Percentiles rank a stretch among this genome's conserved stretches.
Conservation (phyloP, 2,888 invertebrate species). For the Monoplex corrugatus region DNA sequence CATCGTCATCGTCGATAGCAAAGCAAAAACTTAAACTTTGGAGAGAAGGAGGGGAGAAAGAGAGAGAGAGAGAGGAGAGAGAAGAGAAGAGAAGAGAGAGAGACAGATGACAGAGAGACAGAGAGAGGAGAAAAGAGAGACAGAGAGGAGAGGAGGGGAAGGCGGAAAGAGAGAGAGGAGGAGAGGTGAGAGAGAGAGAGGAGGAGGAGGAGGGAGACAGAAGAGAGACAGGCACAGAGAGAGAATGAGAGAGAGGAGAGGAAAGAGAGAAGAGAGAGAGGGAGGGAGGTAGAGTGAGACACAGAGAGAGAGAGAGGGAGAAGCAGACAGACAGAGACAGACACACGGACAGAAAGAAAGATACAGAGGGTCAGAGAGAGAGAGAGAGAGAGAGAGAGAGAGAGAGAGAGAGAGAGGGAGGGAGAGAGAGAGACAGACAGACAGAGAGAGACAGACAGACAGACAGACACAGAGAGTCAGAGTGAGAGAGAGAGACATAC, state of each 20-base stretch:
- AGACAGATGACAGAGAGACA: neutral
- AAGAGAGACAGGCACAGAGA: too few species aligned
- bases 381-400: slow-evolving; percentile 8
- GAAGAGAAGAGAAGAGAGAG: neutral
- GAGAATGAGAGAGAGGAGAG: neutral
- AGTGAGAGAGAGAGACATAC: neutral
- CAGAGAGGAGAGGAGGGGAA: neutral
- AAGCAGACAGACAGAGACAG: neutral
- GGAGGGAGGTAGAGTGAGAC: neutral
- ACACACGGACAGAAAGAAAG: neutral
- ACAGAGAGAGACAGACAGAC: neutral
- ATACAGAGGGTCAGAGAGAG: neutral
- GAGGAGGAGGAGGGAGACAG: neutral
- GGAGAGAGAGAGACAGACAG: neutral
- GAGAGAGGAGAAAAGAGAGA: neutral
- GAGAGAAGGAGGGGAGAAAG: slow-evolving; percentile 61
- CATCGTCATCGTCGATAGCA: too few species aligned
- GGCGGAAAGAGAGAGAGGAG: neutral
- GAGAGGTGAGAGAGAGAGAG: neutral
- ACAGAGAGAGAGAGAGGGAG: neutral
- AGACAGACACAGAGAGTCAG: neutral
- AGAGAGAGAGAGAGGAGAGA: neutral
- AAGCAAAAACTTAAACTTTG: slow-evolving; percentile 65
- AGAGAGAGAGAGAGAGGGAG: neutral
- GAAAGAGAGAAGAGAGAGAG: neutral